Base-by-base conservation (phyloP, 2,888 invertebrate species). In the Chorisops tibialis region DNA sequence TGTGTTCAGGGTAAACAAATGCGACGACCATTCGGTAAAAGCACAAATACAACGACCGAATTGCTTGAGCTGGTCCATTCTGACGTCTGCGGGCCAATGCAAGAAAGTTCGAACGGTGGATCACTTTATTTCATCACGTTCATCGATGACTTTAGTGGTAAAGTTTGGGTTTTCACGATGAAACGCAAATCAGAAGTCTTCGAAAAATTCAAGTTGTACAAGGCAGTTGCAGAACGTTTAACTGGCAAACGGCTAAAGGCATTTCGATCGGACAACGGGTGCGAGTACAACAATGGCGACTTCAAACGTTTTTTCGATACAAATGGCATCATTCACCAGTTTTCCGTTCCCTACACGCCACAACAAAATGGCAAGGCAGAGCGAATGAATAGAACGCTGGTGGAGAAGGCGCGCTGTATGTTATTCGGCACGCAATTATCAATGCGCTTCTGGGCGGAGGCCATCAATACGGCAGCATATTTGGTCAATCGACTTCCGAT, bases 221-320 rank as follows among this genome's bases (percentile, higher is more conserved):
- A 18, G 45, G 14, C 18, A 18, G 45, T 45, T 45, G 45, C 45
- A 14, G 19, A 45, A 45, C 16, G 18, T 16, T 45, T 7, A 24
- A 24, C 24, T 24, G 24, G 24, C 24, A 24, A 24, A 24, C 24
- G 24, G 24, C 24, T 24, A 24, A 24, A 24, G 24, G 24, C 24
- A 24, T 24, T 24, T 24, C 14, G 16, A 45, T 16, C 12, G 12
- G 52, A 63, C 16, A 52, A 52, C 37, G 52, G 63, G 2, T 38
- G 19, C 5, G 59, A 63, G 48, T 60, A 51, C 30, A 5, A n/a
- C 14, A 45, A 45, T 45, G 45, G 45, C 19, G 16, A 45, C 45
- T 45, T 45, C 16, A 45, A 45, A 45, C 11, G 18, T 45, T 45
- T 45, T 45, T 45, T 45, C 45, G 45, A 45, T 18, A 18, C 45